Base-by-base conservation (phyloP, 2,888 invertebrate species). In the Micropterix aruncella region DNA sequence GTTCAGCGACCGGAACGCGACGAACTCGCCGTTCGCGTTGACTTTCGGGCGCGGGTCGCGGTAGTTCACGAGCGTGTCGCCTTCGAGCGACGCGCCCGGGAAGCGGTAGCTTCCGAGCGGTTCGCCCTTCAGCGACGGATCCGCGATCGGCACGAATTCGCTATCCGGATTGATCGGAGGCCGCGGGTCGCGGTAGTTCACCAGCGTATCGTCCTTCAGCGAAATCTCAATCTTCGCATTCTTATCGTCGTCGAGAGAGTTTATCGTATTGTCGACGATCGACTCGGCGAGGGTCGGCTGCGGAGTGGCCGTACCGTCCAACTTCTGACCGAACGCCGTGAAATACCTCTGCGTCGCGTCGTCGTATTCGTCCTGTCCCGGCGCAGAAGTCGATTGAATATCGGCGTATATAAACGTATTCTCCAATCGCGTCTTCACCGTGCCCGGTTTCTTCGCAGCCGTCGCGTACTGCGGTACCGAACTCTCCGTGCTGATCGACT, bases 291-390 rank as follows among this genome's bases (percentile, higher is more conserved):
- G 68, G 43, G 64, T 69, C 2, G 69, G 56, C 2, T 68, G 66
- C 40, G 64, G 62, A 2, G 71, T 71, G 41, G 70, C 71, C 5
- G 63, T 70, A 54, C 64, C 66, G 55, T 63, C 73, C 44, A 81
- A 59, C 60, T 80, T 85, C 60, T 79, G 79, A 2, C 81, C 85
- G 56, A 83, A 84, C 51, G 80, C 74, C 18, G 80, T 82, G 55
- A 83, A 83, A 45, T 82, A 83, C 54, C 82, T 80, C 57, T 78
- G 80, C 2, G 83, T 83, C 44, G 80, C 80, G 49, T 77, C 73
- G 45, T 74, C 72, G 54, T 80, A 73, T 56, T 76, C 73, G 49
- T 80, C 50, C 12, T 5, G 12, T 12, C 27, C 27, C 47, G 53
- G 52, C 45, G 48, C n/a, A 47, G 44, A 40, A 42, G 44, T 36